Conservation (phyloP, 2,888 invertebrate species). For the Nasonovia ribisnigri region DNA sequence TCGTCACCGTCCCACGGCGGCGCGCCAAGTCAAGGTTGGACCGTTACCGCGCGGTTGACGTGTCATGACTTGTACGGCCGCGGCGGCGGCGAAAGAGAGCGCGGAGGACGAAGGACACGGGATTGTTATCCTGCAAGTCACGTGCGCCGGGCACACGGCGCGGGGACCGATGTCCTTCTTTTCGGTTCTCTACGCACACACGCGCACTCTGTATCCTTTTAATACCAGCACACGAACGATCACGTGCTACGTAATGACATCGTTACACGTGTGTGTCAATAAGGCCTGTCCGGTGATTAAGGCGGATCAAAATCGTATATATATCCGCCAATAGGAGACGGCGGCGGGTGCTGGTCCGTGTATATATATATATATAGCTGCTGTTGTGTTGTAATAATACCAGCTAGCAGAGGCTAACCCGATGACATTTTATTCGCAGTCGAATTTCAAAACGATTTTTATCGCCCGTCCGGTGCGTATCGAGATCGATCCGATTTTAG, state of each 20-base stretch:
- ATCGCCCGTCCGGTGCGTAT: not conserved
- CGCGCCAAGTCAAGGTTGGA: conserved; percentile 56
- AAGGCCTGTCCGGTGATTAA: conserved; percentile 52
- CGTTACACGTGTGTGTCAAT: conserved; percentile 50
- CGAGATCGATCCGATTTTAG: not conserved
- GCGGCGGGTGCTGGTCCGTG: not conserved
- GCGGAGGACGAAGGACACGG: not conserved
- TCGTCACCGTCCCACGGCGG: not conserved
- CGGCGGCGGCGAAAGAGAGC: too few species aligned
- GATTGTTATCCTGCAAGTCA: conserved; percentile 58
- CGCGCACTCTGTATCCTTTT: not conserved
- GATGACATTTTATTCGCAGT: too few species aligned
- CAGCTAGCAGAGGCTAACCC: too few species aligned
- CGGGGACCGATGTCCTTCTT: conserved; percentile 30
- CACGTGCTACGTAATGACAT: conserved; percentile 52
- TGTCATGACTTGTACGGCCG: conserved; percentile 23
- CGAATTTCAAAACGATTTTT: not conserved
- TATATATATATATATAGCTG: not conserved
- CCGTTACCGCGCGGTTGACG: conserved; percentile 57
- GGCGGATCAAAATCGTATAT: conserved; percentile 40
- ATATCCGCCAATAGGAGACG: not conserved
- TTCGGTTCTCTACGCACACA: conserved; percentile 23
- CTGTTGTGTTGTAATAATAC: not conserved
- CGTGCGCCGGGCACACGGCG: too few species aligned
- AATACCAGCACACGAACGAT: conserved; percentile 15